A percentile compares a stretch with the other conserved stretches of the same genome.
Conservation (phyloP, 2,888 invertebrate species). For the Pheosia gnoma region DNA sequence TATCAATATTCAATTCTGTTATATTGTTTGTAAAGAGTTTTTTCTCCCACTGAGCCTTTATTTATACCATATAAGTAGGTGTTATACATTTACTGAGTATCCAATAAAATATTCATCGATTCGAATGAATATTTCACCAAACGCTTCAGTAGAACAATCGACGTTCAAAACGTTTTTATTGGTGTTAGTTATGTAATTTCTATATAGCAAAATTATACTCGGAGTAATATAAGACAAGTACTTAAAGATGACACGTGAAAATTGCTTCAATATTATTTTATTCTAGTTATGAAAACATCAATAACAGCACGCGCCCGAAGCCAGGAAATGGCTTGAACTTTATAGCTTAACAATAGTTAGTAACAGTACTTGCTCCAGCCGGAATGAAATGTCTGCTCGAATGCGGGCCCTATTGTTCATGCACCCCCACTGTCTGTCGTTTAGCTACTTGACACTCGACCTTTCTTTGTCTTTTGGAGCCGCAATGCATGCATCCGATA, state of each 20-base stretch:
- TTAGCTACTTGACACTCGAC: slow-evolving; percentile 48
- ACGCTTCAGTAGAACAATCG: no score
- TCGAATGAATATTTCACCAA: not conserved
- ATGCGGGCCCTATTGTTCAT: slow-evolving; percentile 61
- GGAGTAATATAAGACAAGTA: not conserved
- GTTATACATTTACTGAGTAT: slow-evolving; percentile 6
- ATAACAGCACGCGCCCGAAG: slow-evolving; percentile 15
- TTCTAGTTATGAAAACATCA: slow-evolving; percentile 15
- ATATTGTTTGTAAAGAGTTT: slow-evolving; percentile 37
- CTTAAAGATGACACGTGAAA: not conserved
- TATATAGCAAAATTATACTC: no score
- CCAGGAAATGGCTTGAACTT: slow-evolving; percentile 29
- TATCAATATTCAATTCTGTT: slow-evolving; percentile 38
- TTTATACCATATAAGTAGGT: slow-evolving; percentile 16
- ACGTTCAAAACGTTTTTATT: no score
- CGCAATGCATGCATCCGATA: slow-evolving; percentile 13
- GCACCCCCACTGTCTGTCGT: slow-evolving; percentile 43
- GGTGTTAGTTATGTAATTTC: no score
- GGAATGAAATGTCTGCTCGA: slow-evolving; percentile 43
- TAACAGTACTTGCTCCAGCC: slow-evolving; percentile 23
- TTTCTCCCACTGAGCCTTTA: slow-evolving; percentile 19
- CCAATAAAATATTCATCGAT: slow-evolving; percentile 5
- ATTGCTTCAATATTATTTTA: not conserved
- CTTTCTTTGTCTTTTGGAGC: slow-evolving; percentile 31
- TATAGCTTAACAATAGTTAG: slow-evolving; percentile 30